A percentile compares a stretch with the other conserved stretches of the same genome.
phyloP scores from a whole-genome alignment of 2,888 invertebrate species.

The Eulithis prunata region DNA sequence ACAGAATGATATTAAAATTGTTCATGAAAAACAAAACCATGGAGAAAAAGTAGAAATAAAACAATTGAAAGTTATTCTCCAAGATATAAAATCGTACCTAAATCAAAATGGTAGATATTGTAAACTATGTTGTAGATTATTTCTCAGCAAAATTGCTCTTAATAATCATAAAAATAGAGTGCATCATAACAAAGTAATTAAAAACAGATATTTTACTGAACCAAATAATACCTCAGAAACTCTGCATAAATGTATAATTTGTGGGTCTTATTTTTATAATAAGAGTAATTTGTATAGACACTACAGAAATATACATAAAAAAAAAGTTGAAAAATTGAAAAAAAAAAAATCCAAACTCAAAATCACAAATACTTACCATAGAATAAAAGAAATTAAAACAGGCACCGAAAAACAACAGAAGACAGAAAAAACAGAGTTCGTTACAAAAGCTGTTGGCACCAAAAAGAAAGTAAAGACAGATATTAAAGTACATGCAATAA shows the following conservation, averaged over 20 bases:
- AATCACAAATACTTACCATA: not conserved
- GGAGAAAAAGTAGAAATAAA: slow-evolving; percentile 8
- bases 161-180: slow-evolving; percentile 44
- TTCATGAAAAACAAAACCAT: not conserved
- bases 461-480: not conserved
- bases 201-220: not conserved
- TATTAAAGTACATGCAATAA: not conserved
- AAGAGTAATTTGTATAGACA: slow-evolving; percentile 48
- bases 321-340: slow-evolving; percentile 10
- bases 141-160: slow-evolving; percentile 48
- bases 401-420: slow-evolving; percentile 1
- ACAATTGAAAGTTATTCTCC: slow-evolving; percentile 48
- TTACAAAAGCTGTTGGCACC: not conserved
- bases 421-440: not conserved
- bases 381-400: not conserved
- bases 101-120: slow-evolving; percentile 60
- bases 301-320: slow-evolving; percentile 43
- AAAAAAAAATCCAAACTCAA: not conserved
- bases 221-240: not conserved
- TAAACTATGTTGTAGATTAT: slow-evolving; percentile 60
- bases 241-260: slow-evolving; percentile 41
- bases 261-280: slow-evolving; percentile 42
- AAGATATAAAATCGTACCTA: slow-evolving; percentile 56
- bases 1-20: slow-evolving; percentile 10
- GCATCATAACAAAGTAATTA: slow-evolving; percentile 1